These are phyloP conservation scores for Lacanobia wlatinum DNA, from an alignment of 2,888 invertebrate genomes.

Conservation along the genomic window DNA sequence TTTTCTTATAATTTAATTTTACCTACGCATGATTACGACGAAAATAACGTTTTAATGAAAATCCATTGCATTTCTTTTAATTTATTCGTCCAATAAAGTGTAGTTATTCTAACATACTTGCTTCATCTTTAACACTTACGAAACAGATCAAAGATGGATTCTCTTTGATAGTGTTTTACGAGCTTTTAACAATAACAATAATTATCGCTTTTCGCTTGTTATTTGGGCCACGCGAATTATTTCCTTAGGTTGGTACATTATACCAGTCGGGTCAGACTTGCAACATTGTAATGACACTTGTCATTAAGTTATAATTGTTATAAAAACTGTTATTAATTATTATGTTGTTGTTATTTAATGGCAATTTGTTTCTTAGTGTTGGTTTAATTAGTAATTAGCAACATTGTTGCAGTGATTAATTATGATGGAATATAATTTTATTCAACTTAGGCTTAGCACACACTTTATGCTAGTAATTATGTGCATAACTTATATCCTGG, in stretches of 20 bases:
- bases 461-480: neutral
- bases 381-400: constrained; percentile 52
- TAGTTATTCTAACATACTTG: constrained; percentile 62
- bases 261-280: constrained; percentile 60
- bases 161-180: constrained; percentile 66
- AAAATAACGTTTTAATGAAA: constrained; percentile 34
- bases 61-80: constrained; percentile 36
- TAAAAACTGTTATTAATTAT: constrained; percentile 47
- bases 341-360: constrained; percentile 33
- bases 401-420: constrained; percentile 46
- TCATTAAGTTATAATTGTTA: constrained; percentile 63
- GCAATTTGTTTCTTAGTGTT: constrained; percentile 35
- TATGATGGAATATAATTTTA: constrained; percentile 1
- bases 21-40: constrained; percentile 38
- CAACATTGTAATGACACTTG: constrained; percentile 66
- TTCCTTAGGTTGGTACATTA: constrained; percentile 62
- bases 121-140: constrained; percentile 64
- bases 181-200: constrained; percentile 66
- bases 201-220: constrained; percentile 56
- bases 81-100: constrained; percentile 50
- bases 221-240: constrained; percentile 63
- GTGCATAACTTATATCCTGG: no score
- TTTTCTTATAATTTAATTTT: constrained; percentile 47
- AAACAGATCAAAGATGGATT: constrained; percentile 66
- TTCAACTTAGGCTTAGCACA: neutral